These are phyloP conservation scores for Spilarctia lutea DNA, from an alignment of 2,888 invertebrate genomes.

Conservation along the genomic window DNA sequence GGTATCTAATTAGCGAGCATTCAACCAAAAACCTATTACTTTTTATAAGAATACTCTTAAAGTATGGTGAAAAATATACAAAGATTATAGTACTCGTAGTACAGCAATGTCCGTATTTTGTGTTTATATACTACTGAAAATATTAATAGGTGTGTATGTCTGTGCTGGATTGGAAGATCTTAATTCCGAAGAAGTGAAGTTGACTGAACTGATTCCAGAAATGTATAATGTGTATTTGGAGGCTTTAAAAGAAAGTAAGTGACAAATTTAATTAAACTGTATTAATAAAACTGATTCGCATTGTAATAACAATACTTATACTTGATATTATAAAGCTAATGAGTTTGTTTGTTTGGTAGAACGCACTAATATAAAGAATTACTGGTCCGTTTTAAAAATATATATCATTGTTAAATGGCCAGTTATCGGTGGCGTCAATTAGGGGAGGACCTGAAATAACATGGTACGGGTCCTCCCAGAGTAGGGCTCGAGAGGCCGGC, in stretches of 20 bases:
- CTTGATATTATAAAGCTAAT: no score
- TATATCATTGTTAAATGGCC: no score
- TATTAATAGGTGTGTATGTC: constrained; percentile 22
- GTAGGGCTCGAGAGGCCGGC: no score
- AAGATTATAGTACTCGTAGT: neutral
- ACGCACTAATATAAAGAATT: no score
- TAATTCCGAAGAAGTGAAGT: neutral
- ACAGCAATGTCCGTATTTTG: constrained; percentile 9
- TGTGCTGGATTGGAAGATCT: constrained; percentile 21
- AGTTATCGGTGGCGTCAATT: no score
- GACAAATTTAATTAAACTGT: neutral
- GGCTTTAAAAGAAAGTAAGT: constrained; percentile 55
- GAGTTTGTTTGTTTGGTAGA: no score
- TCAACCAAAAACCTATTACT: constrained; percentile 52
- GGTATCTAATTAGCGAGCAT: constrained; percentile 64
- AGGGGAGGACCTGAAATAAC: no score
- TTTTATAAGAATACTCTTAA: neutral
- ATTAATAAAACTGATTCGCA: neutral
- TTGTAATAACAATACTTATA: neutral
- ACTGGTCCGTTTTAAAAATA: no score
- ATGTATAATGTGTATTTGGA: constrained; percentile 62
- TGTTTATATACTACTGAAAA: constrained; percentile 4
- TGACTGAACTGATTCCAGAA: constrained; percentile 40
- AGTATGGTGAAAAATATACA: neutral
- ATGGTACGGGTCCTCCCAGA: no score